Base-by-base conservation (phyloP, 35 echinoderm and acorn worm genomes). In the Amphiura filiformis region DNA sequence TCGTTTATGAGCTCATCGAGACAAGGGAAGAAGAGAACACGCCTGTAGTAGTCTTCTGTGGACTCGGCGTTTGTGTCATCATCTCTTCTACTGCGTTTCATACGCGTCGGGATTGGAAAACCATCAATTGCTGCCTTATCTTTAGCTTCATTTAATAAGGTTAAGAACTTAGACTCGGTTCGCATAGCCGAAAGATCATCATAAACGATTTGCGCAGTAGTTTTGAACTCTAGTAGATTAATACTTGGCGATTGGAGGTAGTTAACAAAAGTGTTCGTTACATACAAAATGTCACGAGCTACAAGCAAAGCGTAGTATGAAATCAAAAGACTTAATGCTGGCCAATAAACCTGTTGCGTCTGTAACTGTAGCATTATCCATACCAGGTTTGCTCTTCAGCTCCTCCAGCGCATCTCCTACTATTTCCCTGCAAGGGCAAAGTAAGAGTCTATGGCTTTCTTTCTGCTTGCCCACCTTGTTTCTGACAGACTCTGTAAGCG, bases 201-300 rank as follows among this genome's bases (percentile, higher is more conserved):
- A 86, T 86, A 39, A 9, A 86, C 84, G 15, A 57, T 56, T 57
- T 86, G 2, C 32, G 61, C 84, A 31, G 57, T 86, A 42, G 77
- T 86, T 47, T 32, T 47, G 35, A 86, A 86, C 35, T 86, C 57
- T 37, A 86, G 36, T 70, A 86, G 31, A 31, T 86, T 75, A 76
- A 86, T 86, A 13, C 76, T 34, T 32, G 84, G 84, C 76, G 84
- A 86, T 76, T 86, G 84, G 12, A 86, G 84, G 35, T 86, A 86
- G 11, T 9, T 86, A 9, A 57, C 56, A 30, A 86, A 86, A 13
- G 61, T 57, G 57, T 86, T 47, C 20, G 84, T 86, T 3, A 86
- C 56, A 57, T 56, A 34, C 40, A 86, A 57, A 76, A 86, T 76
- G 61, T 86, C 56, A 20, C 84, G 2, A 31, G 61, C 84, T 57